phyloP scores from a whole-genome alignment of 2,797 vertebrate species.

The Pseudotriccus pelzelni region DNA sequence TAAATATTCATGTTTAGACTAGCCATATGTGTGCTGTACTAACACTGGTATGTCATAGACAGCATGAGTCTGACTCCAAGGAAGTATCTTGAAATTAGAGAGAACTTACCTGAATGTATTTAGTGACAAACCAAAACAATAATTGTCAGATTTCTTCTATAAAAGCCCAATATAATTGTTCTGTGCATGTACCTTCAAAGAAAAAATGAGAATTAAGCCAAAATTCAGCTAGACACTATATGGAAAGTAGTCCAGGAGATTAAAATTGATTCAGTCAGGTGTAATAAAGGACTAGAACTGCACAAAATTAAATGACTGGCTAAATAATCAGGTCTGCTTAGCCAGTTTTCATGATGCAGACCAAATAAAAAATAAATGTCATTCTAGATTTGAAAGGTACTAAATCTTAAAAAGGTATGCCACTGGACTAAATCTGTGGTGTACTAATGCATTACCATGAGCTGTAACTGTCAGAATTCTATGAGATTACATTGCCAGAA shows the following conservation, averaged over 20 bases:
- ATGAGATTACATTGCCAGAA: neutral
- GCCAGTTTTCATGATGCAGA: neutral
- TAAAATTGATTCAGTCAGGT: neutral
- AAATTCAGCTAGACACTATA: neutral
- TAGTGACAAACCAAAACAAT: neutral
- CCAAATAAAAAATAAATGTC: neutral
- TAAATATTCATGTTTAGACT: neutral
- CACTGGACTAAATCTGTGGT: neutral
- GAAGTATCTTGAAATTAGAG: neutral
- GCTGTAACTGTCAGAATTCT: neutral
- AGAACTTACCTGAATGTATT: neutral
- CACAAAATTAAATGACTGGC: neutral
- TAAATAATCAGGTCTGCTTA: slow-evolving; percentile 10
- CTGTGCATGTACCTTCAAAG: neutral
- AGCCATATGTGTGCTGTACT: neutral
- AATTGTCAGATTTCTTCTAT: neutral
- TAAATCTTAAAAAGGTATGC: neutral
- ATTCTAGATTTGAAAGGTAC: neutral
- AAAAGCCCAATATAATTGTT: neutral
- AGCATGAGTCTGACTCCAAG: neutral
- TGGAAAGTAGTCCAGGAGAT: neutral
- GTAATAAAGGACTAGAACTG: neutral
- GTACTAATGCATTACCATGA: neutral
- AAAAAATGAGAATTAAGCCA: neutral
- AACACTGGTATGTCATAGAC: neutral